A percentile compares a stretch with the other conserved stretches of the same genome.
Evolutionary conservation across 2,888 invertebrate species (phyloP).

Genomic region (Schrankia costaestrigalis): DNA sequence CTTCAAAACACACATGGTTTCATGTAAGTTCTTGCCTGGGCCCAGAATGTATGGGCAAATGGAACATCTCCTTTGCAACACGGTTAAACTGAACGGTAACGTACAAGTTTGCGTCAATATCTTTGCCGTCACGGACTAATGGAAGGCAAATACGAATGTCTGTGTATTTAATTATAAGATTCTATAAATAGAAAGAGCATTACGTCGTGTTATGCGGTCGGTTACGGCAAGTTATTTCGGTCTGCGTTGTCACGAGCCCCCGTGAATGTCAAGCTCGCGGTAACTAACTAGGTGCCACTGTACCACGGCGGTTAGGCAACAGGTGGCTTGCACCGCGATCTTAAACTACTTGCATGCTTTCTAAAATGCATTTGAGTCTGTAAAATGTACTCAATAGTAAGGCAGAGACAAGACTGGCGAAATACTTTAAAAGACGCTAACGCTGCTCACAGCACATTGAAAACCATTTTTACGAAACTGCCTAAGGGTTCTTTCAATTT

Average conservation of each 20-base stretch:
- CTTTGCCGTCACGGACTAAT: slow-evolving; percentile 48
- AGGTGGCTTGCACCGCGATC: slow-evolving; percentile 65
- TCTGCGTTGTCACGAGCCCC: slow-evolving; percentile 66
- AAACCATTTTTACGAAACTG: no score
- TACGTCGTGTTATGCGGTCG: slow-evolving; percentile 74
- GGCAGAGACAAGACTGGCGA: background rate
- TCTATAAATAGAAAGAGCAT: slow-evolving; percentile 74
- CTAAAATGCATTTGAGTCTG: slow-evolving; percentile 14
- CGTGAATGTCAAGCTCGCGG: slow-evolving; percentile 77
- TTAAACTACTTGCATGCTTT: slow-evolving; percentile 33
- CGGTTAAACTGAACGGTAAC: slow-evolving; percentile 28
- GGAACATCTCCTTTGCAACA: no score
- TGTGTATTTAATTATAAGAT: slow-evolving; percentile 71
- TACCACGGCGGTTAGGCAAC: slow-evolving; percentile 61
- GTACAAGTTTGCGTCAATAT: slow-evolving; percentile 37
- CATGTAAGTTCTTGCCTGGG: no score
- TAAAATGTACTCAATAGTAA: slow-evolving; percentile 12
- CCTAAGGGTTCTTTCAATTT: no score
- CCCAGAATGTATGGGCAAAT: no score
- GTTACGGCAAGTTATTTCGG: slow-evolving; percentile 75
- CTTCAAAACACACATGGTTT: no score
- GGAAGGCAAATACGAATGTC: slow-evolving; percentile 65
- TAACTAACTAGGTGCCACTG: slow-evolving; percentile 57
- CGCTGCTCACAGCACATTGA: background rate
- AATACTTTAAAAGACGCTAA: background rate